These are phyloP conservation scores for Struthio camelus DNA, from an alignment of 2,113 vertebrate genomes.

Conservation along the genomic window DNA sequence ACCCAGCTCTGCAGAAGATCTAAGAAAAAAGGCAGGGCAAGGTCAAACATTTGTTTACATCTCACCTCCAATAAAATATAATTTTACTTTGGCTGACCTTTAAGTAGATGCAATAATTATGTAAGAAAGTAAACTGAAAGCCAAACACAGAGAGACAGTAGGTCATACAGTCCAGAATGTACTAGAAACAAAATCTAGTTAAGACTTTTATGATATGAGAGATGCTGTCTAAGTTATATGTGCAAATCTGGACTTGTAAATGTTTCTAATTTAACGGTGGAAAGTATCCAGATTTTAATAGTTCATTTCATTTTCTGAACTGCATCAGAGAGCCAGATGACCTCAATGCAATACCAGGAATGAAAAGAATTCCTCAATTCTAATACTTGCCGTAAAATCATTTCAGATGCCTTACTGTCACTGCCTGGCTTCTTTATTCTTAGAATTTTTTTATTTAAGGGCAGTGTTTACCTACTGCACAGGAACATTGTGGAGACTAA, in stretches of 20 bases:
- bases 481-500: background rate
- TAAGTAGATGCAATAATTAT: constrained; percentile 58
- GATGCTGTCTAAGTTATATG: background rate
- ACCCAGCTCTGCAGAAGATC: constrained; percentile 53
- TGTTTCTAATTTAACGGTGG: constrained; percentile 21
- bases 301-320: constrained; percentile 34
- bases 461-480: background rate
- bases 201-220: constrained; percentile 60
- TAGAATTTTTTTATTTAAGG: background rate
- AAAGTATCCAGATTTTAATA: constrained; percentile 44
- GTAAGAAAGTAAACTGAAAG: constrained; percentile 69
- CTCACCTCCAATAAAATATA: constrained; percentile 63
- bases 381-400: background rate
- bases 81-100: constrained; percentile 74
- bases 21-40: constrained; percentile 66
- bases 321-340: constrained; percentile 21
- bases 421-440: background rate
- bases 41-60: constrained; percentile 72
- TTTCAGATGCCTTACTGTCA: background rate
- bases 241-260: background rate
- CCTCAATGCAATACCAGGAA: background rate
- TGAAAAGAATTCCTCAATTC: constrained; percentile 9
- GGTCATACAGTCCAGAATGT: constrained; percentile 46
- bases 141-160: constrained; percentile 54
- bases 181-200: constrained; percentile 54